Conservation (phyloP, 2,888 invertebrate species). For the Hydraecia micacea region DNA sequence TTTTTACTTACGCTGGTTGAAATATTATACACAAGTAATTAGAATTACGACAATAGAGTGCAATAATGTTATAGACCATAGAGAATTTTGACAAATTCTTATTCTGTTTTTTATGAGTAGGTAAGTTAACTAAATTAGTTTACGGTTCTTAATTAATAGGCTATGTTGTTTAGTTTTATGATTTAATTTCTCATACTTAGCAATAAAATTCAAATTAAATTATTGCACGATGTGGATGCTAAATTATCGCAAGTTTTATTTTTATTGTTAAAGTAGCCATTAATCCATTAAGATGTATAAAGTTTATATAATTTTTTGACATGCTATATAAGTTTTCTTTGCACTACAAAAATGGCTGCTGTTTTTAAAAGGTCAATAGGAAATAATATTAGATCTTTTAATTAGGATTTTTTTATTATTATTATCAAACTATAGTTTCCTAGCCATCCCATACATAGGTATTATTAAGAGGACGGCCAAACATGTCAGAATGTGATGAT, state of each 20-base stretch:
- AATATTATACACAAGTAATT: conserved; percentile 23
- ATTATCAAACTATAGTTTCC: neutral
- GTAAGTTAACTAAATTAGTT: neutral
- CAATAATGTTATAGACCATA: conserved; percentile 24
- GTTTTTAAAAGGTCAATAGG: neutral
- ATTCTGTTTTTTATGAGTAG: neutral
- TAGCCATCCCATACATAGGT: too few species aligned
- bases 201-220: neutral
- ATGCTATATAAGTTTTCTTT: neutral
- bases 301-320: neutral
- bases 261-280: neutral
- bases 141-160: neutral
- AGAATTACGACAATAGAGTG: conserved; percentile 16
- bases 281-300: neutral
- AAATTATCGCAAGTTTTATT: neutral
- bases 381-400: neutral
- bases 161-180: conserved; percentile 1
- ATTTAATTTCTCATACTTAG: neutral
- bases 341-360: neutral
- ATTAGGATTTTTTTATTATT: neutral
- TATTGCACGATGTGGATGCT: neutral
- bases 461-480: too few species aligned
- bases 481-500: too few species aligned
- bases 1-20: conserved; percentile 39
- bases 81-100: conserved; percentile 39